Evolutionary conservation across 2,797 vertebrate genomes (phyloP).

Genomic region (Cephalopachus bancanus): DNA sequence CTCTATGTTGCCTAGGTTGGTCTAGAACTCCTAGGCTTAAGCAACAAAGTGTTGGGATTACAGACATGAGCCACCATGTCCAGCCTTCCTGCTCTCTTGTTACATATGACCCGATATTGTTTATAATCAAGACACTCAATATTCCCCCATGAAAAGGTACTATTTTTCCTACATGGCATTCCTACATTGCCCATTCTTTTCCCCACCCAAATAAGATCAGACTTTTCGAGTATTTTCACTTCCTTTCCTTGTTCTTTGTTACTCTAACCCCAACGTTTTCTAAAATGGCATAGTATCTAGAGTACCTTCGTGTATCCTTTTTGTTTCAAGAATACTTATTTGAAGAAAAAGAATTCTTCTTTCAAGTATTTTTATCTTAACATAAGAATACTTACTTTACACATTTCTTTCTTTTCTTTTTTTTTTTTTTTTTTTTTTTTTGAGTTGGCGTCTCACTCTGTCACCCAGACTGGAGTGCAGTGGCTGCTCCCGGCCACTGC

Average conservation of each 20-base stretch:
- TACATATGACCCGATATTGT: neutral
- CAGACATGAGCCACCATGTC: too few species aligned
- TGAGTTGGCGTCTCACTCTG: too few species aligned
- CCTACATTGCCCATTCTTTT: neutral
- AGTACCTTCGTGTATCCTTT: neutral
- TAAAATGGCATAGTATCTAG: neutral
- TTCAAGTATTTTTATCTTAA: slow-evolving; percentile 18
- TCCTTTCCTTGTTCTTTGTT: neutral
- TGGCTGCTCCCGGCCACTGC: too few species aligned
- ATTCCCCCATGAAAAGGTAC: neutral
- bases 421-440: too few species aligned
- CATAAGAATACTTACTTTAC: neutral
- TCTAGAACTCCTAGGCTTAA: neutral
- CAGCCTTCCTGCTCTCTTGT: neutral
- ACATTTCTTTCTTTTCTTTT: too few species aligned
- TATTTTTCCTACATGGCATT: neutral
- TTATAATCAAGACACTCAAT: slow-evolving; percentile 6
- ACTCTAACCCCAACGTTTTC: neutral
- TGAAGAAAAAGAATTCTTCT: neutral
- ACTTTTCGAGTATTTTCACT: neutral
- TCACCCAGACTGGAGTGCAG: too few species aligned
- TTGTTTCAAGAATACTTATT: slow-evolving; percentile 46
- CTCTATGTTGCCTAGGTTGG: neutral
- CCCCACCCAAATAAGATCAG: neutral
- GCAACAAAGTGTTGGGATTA: too few species aligned